Evolutionary conservation across 2,888 invertebrate species (phyloP), one percentile per base, ranked within the genome.

Genomic region (Thecophora atra): DNA sequence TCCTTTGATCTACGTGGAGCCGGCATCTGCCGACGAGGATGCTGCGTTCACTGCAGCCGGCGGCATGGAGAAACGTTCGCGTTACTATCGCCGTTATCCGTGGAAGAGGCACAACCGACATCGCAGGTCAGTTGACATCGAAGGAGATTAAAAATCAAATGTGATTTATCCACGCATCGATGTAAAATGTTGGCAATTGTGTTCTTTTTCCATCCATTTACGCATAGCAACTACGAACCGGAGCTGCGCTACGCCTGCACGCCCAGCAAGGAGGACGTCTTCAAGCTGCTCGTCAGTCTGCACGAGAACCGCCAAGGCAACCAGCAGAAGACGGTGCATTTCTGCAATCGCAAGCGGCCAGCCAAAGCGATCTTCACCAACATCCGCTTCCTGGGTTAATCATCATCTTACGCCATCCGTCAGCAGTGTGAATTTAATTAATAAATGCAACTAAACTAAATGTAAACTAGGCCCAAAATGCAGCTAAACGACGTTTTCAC

Each of bases 261-360:
- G 70, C 91, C 91, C n/a, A 89, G 88, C 72, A 89, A 89, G 78
- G 89, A 90, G 77, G 91, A 91, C 79, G 89, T 91, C 54, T 89
- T 89, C 79, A 89, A 89, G 77, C 83, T 91, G 3, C 79, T 91
- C 72, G 87, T 90, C 15, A 90, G 90, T 56, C 83, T 91, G 7
- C 91, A 91, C 80, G 90, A 90, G 76, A 88, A 90, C 71, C 88
- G 89, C 37, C 88, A 88, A 75, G 91, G 90, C 2, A 86, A 86
- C 76, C 84, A 85, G 71, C 84, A 85, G 72, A 89, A 88, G 80
- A 88, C 88, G n/a, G 88, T 91, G 26, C 88, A 88, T 78, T 91
- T 91, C 83, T 91, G 91, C 83, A 91, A 91, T 81, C 87, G 90
- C 72, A 88, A 88, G 78, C 88, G 90, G 77, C 89, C 90, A 0